Conservation (phyloP, 64 coral and sea anemone genomes). For the Porites lutea region DNA sequence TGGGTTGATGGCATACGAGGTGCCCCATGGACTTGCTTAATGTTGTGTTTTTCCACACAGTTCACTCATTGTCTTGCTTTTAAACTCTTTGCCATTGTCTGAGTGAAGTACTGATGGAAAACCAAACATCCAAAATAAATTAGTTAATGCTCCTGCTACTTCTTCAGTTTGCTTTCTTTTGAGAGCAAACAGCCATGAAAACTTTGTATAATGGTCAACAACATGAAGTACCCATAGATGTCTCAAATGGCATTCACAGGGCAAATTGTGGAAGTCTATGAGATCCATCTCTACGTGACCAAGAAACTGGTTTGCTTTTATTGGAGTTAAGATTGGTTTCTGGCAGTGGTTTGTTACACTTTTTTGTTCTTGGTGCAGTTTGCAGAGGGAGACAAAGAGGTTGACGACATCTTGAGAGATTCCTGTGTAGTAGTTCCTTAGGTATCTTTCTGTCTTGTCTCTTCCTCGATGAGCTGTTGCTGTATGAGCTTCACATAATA, state of each 20-base stretch:
- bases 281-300: conserved; percentile 22
- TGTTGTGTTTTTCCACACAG: conserved; percentile 18
- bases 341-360: conserved; percentile 4
- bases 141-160: not conserved
- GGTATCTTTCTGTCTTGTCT: not conserved
- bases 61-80: not conserved
- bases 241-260: not conserved
- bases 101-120: not conserved
- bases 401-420: not conserved
- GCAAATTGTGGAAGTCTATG: conserved; percentile 35
- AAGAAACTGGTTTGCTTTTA: conserved; percentile 27
- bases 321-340: conserved; percentile 23
- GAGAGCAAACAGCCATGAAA: not conserved
- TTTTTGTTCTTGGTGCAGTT: conserved; percentile 13
- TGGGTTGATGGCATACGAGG: conserved; percentile 40
- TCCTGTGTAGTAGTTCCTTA: not conserved
- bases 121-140: not conserved
- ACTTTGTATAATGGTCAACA: conserved; percentile 42
- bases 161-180: conserved; percentile 12
- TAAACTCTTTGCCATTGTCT: conserved; percentile 36
- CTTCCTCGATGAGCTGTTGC: not conserved
- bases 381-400: conserved; percentile 5
- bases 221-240: conserved; percentile 8
- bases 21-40: not conserved
- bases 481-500: not conserved